A percentile compares a stretch with the other conserved stretches of the same genome.
These are phyloP conservation scores for Antheraea pernyi DNA, from an alignment of 1,140 invertebrate species.

Conservation along the genomic window DNA sequence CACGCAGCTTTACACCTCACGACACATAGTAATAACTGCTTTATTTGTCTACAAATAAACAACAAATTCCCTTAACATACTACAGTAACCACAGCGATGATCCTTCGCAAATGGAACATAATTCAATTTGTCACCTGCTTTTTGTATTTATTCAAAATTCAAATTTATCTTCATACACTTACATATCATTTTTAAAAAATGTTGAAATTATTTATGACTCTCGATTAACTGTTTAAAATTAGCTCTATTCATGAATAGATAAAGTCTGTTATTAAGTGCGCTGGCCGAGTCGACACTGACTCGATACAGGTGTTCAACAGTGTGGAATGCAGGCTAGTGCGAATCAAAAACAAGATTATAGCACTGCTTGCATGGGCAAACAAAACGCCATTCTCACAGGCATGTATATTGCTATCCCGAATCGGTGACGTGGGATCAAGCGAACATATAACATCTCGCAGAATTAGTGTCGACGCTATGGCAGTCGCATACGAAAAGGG, in stretches of 20 bases:
- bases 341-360: too few relatives aligned
- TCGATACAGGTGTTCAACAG: constrained; percentile 63
- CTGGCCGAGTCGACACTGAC: constrained; percentile 22
- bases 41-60: constrained; percentile 24
- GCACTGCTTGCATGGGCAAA: too few relatives aligned
- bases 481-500: too few relatives aligned
- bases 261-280: constrained; percentile 26
- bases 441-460: too few relatives aligned
- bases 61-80: constrained; percentile 23
- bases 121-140: constrained; percentile 65
- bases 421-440: too few relatives aligned
- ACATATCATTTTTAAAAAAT: background rate
- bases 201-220: background rate
- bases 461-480: too few relatives aligned
- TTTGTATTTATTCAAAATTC: constrained; percentile 31
- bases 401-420: too few relatives aligned
- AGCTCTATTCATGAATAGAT: constrained; percentile 9
- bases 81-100: constrained; percentile 48
- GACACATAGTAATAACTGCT: constrained; percentile 19
- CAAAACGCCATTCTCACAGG: too few relatives aligned
- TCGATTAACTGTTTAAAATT: background rate
- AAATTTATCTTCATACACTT: constrained; percentile 25
- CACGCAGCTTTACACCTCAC: constrained; percentile 37
- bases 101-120: constrained; percentile 53
- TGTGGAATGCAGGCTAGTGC: constrained; percentile 68